Evolutionary conservation across 2,888 invertebrate genomes (phyloP), one percentile per base, ranked within the genome.

Genomic region (Drosophila flavopinicola): DNA sequence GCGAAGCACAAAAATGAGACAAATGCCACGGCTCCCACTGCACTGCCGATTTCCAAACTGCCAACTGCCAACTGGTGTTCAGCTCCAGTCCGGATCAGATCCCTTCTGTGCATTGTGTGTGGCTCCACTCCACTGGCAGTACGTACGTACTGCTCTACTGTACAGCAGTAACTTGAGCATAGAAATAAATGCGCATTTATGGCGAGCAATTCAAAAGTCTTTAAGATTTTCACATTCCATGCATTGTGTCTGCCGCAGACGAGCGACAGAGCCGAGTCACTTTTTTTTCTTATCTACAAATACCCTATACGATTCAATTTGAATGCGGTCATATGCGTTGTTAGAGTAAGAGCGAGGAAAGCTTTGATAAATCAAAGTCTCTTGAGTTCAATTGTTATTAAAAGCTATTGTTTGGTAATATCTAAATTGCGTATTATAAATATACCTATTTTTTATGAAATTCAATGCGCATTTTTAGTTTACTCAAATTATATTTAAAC

Each of bases 161-260:
- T 20, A 2, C 47, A 45, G 48, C 63, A 58, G 79, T 66, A 76
- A 85, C 82, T 85, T 76, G 87, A 83, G 80, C 84, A 84, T 79
- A 83, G 87, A 85, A 82, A 83, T 83, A 83, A 87, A 83, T 83
- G 83, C 87, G 83, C 83, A 84, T 87, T 84, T 84, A 84, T 84
- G 87, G 85, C 69, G 66, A 86, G 87, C 83, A 84, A 84, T 84
- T 87, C 83, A 87, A 84, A 84, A 87, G 83, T 84, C 83, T 84
- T 84, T 84, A 84, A 84, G 83, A 84, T 84, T 84, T 82, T 71
- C 83, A 76, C 87, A 84, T 84, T 85, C 87, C 87, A 72, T 78
- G 85, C 87, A 85, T 87, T 82, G 80, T 83, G 67, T 71, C 65
- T 78, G 78, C 75, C 72, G 47, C 57, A 58, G 78, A 78, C 78